phyloP scores from a whole-genome alignment of 2,797 vertebrate species.

The Hypotaenidia philippensis region DNA sequence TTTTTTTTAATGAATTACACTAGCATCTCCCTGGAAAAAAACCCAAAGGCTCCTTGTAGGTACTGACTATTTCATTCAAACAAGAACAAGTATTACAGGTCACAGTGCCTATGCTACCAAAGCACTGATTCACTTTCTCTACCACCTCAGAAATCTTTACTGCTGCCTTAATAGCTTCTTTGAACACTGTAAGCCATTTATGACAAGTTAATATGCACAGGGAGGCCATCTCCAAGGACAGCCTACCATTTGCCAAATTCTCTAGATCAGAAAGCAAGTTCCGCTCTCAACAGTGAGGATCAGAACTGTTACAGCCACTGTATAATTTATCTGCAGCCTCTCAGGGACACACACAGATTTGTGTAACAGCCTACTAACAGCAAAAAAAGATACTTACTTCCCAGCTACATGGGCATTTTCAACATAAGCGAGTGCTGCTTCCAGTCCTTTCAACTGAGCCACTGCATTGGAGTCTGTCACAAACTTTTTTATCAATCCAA shows the following conservation, averaged over 20 bases:
- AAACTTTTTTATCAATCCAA: slow-evolving; percentile 95
- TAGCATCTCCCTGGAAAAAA: neutral
- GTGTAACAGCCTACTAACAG: neutral
- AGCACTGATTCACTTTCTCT: neutral
- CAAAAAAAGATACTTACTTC: slow-evolving; percentile 87
- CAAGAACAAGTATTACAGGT: neutral
- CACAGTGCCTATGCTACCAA: neutral
- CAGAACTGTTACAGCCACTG: neutral
- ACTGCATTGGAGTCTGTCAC: slow-evolving; percentile 97
- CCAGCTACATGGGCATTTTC: slow-evolving; percentile 93
- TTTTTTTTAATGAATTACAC: neutral
- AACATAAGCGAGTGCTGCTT: slow-evolving; percentile 91
- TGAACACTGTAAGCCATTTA: neutral
- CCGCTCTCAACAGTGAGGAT: neutral
- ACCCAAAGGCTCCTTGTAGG: neutral
- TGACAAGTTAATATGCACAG: neutral
- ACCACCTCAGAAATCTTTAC: neutral
- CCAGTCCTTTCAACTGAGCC: slow-evolving; percentile 96
- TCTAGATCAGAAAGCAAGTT: neutral
- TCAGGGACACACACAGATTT: neutral
- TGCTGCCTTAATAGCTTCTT: neutral
- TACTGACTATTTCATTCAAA: neutral
- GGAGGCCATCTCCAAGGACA: neutral
- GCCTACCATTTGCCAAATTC: neutral
- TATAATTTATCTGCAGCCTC: neutral